These are phyloP conservation scores for Grantiella picta DNA, from an alignment of 2,113 vertebrate species.

Conservation along the genomic window DNA sequence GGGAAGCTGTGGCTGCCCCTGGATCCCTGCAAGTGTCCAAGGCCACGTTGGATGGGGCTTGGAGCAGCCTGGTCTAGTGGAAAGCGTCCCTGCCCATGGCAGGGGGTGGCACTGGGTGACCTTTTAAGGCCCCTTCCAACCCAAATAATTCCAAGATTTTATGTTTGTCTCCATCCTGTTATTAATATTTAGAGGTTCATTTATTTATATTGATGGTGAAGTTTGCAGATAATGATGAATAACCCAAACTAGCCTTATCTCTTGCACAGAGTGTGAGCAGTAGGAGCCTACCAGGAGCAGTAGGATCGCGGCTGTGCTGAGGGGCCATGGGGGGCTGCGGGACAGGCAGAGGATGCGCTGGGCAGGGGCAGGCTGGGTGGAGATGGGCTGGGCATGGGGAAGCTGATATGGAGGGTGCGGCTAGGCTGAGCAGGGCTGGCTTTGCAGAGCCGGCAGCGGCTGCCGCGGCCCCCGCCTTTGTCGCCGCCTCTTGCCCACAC, in stretches of 20 bases:
- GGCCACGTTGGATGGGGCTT: accelerated
- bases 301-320: not conserved
- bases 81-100: not conserved
- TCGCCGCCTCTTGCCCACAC: not conserved
- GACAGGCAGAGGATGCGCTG: not conserved
- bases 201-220: not conserved
- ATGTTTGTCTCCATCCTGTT: not conserved
- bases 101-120: not conserved
- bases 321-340: not conserved
- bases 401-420: not conserved
- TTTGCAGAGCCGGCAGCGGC: not conserved
- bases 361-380: accelerated
- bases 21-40: not conserved
- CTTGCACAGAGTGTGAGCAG: not conserved
- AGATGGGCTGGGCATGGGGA: not conserved
- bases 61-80: accelerated
- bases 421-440: not conserved
- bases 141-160: not conserved
- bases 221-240: not conserved
- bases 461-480: not conserved
- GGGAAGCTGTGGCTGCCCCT: not conserved
- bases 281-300: not conserved
- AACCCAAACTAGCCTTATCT: not conserved
- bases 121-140: not conserved
- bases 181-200: not conserved